These are phyloP conservation scores for Leguminivora glycinivorella DNA, from an alignment of 1,140 invertebrate species.

Conservation along the genomic window DNA sequence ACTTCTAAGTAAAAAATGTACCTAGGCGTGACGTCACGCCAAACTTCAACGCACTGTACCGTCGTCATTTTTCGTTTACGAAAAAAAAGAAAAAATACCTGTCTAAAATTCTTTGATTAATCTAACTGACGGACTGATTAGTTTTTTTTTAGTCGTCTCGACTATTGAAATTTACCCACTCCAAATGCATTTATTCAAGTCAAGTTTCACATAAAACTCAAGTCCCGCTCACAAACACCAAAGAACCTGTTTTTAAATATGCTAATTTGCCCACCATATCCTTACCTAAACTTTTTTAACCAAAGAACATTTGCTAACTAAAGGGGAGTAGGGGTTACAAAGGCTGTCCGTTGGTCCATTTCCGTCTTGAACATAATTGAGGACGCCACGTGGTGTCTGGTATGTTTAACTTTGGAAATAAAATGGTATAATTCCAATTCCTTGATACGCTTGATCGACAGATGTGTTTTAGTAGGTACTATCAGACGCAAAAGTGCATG, in stretches of 20 bases:
- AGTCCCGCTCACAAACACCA: background rate
- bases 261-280: background rate
- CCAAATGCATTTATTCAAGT: too few relatives aligned
- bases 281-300: slow-evolving; percentile 10
- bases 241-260: background rate
- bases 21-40: too few relatives aligned
- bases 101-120: too few relatives aligned
- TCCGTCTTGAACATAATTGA: slow-evolving; percentile 26
- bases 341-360: slow-evolving; percentile 27
- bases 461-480: background rate
- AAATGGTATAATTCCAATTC: background rate
- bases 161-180: too few relatives aligned
- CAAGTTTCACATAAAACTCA: background rate
- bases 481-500: too few relatives aligned
- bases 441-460: background rate
- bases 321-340: slow-evolving; percentile 24
- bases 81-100: too few relatives aligned
- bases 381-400: slow-evolving; percentile 28
- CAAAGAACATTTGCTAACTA: slow-evolving; percentile 20
- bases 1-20: too few relatives aligned
- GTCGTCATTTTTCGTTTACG: too few relatives aligned
- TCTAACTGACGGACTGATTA: too few relatives aligned
- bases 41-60: too few relatives aligned
- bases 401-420: slow-evolving; percentile 14
- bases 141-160: too few relatives aligned